phyloP scores from a whole-genome alignment of 2,888 invertebrate genomes.

The Oscheius sp. region DNA sequence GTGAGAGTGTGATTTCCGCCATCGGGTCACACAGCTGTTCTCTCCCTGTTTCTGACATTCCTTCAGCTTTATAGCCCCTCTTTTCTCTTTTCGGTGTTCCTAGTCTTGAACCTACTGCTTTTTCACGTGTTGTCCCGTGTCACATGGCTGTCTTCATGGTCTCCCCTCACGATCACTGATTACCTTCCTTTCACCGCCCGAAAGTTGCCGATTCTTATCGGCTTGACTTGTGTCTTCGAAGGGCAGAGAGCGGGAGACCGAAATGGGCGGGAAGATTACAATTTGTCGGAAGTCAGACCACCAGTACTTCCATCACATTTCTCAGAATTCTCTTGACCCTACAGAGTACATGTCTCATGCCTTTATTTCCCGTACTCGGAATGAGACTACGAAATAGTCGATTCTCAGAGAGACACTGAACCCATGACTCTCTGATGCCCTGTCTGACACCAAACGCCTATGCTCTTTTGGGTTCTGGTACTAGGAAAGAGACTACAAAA shows the following conservation, averaged over 20 bases:
- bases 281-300: no score
- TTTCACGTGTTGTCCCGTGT: not conserved
- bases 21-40: slow-evolving; percentile 29
- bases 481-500: no score
- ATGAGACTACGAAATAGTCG: no score
- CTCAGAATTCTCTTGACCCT: no score
- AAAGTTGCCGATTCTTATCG: not conserved
- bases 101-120: not conserved
- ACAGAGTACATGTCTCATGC: no score
- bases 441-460: no score
- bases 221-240: not conserved
- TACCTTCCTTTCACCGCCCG: not conserved
- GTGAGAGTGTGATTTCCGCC: slow-evolving; percentile 16
- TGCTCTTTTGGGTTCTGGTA: no score
- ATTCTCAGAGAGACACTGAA: no score
- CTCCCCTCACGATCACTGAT: not conserved
- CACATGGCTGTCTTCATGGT: not conserved
- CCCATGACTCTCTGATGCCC: no score
- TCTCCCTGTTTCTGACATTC: not conserved
- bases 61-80: not conserved
- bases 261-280: not conserved
- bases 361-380: no score
- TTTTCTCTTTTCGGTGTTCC: not conserved
- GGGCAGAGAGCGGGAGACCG: not conserved
- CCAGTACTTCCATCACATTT: no score